Evolutionary conservation across 1,140 invertebrate genomes (phyloP), one percentile per base, ranked within the genome.

Genomic region (Pemphigus obesinymphae): DNA sequence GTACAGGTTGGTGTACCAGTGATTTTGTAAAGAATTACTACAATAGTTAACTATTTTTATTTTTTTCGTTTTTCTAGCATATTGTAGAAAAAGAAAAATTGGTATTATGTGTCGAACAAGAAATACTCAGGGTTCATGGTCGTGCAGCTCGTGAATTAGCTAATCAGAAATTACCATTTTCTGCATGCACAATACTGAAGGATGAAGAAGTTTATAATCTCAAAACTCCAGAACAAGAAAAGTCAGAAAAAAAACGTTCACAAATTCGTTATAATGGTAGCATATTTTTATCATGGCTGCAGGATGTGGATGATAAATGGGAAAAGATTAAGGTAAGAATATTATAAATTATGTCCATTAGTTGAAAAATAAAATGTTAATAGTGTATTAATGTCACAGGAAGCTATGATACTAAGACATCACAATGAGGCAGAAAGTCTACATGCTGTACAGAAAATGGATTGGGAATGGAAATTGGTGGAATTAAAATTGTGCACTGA

Each of bases 301-400:
- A 98, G 88, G 97, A 99, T 88, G 95, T 98, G 2, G 96, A 97
- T 87, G 96, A 98, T 86, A 99, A 99, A 86, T 99, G 96, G 95
- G 96, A 98, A 87, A 98, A 97, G 89, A 97, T 98, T 66, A 99
- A 98, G 90, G 95, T 96, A 88, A 85, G 75, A 83, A 53, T 37
- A 6, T 26, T 5, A 34, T 58, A 23, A 80, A 58, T 40, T 13
- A 29, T 58, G 26, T 55, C 13, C 55, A n/a, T n/a, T n/a, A n/a
- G n/a, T 40, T 13, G 8, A 53, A 31, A 29, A 55, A 43, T 6
- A 7, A 29, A 61, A 26, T 11, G 7, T 40, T 31, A 29, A n/a
- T 45, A 48, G n/a, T 37, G 4, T 82, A 53, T 82, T 5, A 48
- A 84, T 80, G 84, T 88, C 89, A 73, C 85, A 96, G 95, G 95